phyloP scores from a whole-genome alignment of 23 tunicate genomes.

The Aplidium turbinatum region DNA sequence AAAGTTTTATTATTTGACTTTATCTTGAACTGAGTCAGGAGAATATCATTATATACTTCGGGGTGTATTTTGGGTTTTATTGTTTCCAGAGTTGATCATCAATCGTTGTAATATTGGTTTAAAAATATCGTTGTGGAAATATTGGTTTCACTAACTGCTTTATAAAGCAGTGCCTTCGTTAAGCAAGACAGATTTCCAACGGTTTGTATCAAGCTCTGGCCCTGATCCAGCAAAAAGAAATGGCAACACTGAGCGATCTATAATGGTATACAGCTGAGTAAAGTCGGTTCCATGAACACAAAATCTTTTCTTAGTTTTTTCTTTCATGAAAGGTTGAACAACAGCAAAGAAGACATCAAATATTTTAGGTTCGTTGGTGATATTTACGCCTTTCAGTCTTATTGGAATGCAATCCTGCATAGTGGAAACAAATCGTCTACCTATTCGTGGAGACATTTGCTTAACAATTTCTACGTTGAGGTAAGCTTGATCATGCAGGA shows the following conservation, averaged over 20 bases:
- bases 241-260: constrained; percentile 48
- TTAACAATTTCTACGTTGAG: constrained; percentile 41
- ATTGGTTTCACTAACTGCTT: no score
- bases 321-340: constrained; percentile 60
- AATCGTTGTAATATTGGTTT: no score
- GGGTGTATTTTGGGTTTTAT: no score
- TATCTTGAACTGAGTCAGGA: no score
- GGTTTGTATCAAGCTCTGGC: constrained; percentile 43
- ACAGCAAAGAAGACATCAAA: constrained; percentile 58
- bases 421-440: constrained; percentile 35
- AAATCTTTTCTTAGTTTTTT: constrained; percentile 53
- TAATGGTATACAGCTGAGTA: constrained; percentile 35
- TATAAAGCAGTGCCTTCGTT: constrained; percentile 34
- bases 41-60: no score
- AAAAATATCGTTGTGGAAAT: no score
- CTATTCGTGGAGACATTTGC: constrained; percentile 61
- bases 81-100: no score
- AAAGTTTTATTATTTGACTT: no score
- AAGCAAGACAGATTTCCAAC: constrained; percentile 47
- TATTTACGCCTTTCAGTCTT: constrained; percentile 49
- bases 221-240: constrained; percentile 56
- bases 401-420: constrained; percentile 74
- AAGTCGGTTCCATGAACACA: constrained; percentile 48
- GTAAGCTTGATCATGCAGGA: constrained; percentile 49
- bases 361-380: constrained; percentile 65